Percentiles rank a stretch among this genome's conserved stretches.
These are phyloP conservation scores for Candoia aspera DNA, from an alignment of 2,113 vertebrate genomes.

Conservation along the genomic window DNA sequence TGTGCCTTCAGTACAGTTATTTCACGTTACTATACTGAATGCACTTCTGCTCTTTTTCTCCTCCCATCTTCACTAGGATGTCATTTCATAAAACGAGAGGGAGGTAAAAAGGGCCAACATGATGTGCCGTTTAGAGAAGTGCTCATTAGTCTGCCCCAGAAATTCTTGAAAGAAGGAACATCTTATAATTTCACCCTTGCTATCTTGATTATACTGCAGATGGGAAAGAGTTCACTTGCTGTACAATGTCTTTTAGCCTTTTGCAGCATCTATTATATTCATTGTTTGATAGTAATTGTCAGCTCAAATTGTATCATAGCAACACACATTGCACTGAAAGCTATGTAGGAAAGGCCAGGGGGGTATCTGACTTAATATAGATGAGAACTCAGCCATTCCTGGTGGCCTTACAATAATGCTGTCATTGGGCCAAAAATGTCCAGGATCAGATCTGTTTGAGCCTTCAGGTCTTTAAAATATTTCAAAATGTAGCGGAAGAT, in stretches of 20 bases:
- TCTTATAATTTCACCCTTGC: background rate
- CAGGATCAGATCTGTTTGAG: background rate
- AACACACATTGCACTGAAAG: background rate
- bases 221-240: background rate
- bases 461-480: background rate
- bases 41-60: background rate
- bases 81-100: constrained; percentile 30
- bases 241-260: background rate
- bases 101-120: background rate
- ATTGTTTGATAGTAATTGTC: background rate
- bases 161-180: constrained; percentile 21
- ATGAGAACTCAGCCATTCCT: background rate
- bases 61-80: background rate
- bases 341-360: background rate
- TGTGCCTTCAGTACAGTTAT: background rate
- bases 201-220: constrained; percentile 12
- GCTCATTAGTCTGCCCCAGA: constrained; percentile 8
- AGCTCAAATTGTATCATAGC: background rate
- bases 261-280: background rate
- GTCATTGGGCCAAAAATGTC: background rate
- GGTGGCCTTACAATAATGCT: background rate
- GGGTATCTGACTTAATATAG: background rate
- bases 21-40: background rate
- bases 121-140: background rate
- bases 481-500: background rate